phyloP scores from a whole-genome alignment of 2,888 invertebrate species.

The Apodemia zela region DNA sequence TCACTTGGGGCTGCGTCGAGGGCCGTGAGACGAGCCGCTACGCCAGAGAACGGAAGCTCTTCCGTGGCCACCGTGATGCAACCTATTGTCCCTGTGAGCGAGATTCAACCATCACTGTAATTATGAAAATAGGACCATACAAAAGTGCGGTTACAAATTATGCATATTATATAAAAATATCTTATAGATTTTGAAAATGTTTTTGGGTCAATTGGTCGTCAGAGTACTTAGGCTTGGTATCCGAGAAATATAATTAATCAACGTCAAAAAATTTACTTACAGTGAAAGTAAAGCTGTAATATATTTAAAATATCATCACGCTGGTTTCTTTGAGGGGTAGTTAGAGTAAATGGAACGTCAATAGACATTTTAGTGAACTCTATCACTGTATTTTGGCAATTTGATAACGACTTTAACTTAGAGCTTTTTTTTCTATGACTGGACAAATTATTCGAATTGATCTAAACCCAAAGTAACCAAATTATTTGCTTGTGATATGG shows the following conservation, averaged over 20 bases:
- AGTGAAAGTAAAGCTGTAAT: neutral
- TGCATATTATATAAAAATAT: constrained; percentile 6
- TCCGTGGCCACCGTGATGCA: constrained; percentile 58
- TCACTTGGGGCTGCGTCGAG: constrained; percentile 52
- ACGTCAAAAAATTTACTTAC: neutral
- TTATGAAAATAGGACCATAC: constrained; percentile 33
- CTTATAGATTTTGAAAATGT: neutral
- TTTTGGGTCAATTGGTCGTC: neutral
- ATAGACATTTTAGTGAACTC: neutral
- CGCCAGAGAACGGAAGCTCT: constrained; percentile 56
- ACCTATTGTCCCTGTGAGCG: constrained; percentile 57
- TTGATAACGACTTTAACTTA: no score
- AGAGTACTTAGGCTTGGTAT: neutral
- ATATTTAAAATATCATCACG: neutral
- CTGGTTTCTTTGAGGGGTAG: neutral
- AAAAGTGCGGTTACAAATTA: constrained; percentile 16
- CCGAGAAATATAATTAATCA: no score
- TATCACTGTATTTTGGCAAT: no score
- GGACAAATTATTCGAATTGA: no score
- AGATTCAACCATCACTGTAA: constrained; percentile 35
- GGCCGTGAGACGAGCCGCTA: constrained; percentile 46
- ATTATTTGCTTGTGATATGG: no score
- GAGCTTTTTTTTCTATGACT: no score
- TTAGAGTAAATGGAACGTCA: neutral
- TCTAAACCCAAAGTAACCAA: no score